Percentiles rank a stretch among this genome's conserved stretches.
Conservation (phyloP, 2,888 invertebrate genomes). For the Tupiocoris notatus region DNA sequence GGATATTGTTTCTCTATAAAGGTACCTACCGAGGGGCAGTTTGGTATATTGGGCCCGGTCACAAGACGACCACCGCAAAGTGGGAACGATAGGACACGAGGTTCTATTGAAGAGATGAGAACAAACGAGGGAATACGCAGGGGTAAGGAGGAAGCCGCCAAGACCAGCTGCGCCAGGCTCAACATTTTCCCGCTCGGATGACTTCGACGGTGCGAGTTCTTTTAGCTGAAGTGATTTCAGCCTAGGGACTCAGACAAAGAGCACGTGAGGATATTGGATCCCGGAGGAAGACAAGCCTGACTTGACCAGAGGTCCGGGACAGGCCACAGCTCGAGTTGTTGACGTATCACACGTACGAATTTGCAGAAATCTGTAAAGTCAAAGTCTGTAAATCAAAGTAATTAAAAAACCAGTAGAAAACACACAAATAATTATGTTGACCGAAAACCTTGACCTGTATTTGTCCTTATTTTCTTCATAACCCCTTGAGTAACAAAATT, state of each 20-base stretch:
- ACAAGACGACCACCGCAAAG: background rate
- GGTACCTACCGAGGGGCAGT: background rate
- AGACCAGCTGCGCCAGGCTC: background rate
- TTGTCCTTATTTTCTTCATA: too few relatives aligned
- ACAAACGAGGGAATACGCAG: background rate
- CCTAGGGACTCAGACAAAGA: slow-evolving; percentile 27
- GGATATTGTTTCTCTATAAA: background rate
- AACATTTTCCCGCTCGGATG: background rate
- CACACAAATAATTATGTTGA: too few relatives aligned
- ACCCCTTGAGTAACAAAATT: too few relatives aligned
- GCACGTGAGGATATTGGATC: slow-evolving; percentile 30
- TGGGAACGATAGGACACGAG: background rate
- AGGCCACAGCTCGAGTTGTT: too few relatives aligned
- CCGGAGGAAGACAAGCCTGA: background rate
- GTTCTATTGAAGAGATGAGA: background rate
- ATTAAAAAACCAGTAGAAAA: too few relatives aligned
- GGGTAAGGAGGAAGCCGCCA: background rate
- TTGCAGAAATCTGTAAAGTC: background rate
- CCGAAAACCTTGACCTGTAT: too few relatives aligned
- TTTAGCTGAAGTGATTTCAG: slow-evolving; percentile 39
- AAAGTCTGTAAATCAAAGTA: too few relatives aligned
- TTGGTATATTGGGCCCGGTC: background rate
- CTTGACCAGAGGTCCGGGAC: background rate
- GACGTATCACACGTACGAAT: background rate
- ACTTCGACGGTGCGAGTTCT: slow-evolving; percentile 18